Conservation (phyloP, 53 echinoderm and acorn worm species). For the Holothuria scabra region DNA sequence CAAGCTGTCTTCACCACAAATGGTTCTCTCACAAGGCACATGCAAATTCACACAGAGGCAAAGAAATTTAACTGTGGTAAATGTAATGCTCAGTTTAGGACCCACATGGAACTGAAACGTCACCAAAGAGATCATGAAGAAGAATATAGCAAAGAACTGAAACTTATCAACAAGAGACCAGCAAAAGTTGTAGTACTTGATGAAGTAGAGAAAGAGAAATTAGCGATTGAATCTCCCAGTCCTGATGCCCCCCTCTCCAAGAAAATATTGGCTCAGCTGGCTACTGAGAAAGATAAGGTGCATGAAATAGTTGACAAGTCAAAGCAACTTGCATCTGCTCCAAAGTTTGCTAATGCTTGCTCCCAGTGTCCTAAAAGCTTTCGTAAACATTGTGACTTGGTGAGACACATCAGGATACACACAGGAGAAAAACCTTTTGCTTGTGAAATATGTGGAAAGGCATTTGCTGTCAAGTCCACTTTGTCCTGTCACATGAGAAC, state of each 20-base stretch:
- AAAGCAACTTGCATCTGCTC: conserved; percentile 69
- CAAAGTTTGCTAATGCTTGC: conserved; percentile 87
- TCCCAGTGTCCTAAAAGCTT: conserved; percentile 87
- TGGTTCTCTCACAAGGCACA: conserved; percentile 91
- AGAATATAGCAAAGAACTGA: conserved; percentile 44
- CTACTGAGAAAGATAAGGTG: conserved; percentile 79
- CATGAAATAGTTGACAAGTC: conserved; percentile 88
- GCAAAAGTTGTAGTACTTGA: conserved; percentile 76
- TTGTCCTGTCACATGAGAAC: conserved; percentile 89
- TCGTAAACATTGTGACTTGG: conserved; percentile 94
- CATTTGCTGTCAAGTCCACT: conserved; percentile 92
- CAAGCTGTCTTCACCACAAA: conserved; percentile 85
- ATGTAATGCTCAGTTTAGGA: conserved; percentile 79
- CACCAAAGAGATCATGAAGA: conserved; percentile 81
- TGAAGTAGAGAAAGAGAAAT: conserved; percentile 76
- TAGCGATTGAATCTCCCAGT: conserved; percentile 70
- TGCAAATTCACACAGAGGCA: conserved; percentile 79
- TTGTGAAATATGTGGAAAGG: conserved; percentile 81
- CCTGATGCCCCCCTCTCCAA: conserved; percentile 81
- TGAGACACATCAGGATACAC: conserved; percentile 90
- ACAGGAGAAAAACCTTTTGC: conserved; percentile 96
- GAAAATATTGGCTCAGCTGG: conserved; percentile 87
- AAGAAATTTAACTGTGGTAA: conserved; percentile 71
- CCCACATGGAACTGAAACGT: conserved; percentile 77
- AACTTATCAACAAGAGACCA: conserved; percentile 50